Percentiles rank a stretch among this genome's conserved stretches.
phyloP scores from a whole-genome alignment of 2,113 vertebrate genomes.

The Cryptomyrus ogoouensis region DNA sequence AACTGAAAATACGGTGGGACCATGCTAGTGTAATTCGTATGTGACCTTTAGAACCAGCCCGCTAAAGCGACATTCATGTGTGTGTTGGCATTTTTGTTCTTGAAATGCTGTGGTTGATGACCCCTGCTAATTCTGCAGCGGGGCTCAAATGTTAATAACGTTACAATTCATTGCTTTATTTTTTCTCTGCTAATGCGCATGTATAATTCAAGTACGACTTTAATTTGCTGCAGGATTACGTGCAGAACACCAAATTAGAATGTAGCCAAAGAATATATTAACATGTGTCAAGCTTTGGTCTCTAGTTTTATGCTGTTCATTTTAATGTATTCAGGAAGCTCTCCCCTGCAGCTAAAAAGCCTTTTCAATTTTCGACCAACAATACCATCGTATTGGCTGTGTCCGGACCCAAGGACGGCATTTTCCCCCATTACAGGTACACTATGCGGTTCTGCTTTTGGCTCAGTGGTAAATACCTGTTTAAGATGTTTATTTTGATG shows the following conservation, averaged over 20 bases:
- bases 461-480: neutral
- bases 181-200: slow-evolving; percentile 57
- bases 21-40: slow-evolving; percentile 52
- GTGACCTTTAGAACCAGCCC: slow-evolving; percentile 64
- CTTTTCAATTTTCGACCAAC: slow-evolving; percentile 58
- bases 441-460: neutral
- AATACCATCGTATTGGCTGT: slow-evolving; percentile 65
- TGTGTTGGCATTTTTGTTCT: slow-evolving; percentile 62
- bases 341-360: slow-evolving; percentile 63
- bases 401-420: slow-evolving; percentile 57
- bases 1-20: slow-evolving; percentile 38
- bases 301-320: slow-evolving; percentile 63
- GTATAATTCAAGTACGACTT: slow-evolving; percentile 70
- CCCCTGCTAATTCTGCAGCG: slow-evolving; percentile 63
- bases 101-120: slow-evolving; percentile 62
- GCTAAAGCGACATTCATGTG: slow-evolving; percentile 60
- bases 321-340: slow-evolving; percentile 67
- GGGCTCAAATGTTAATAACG: slow-evolving; percentile 69
- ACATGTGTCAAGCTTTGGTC: slow-evolving; percentile 71
- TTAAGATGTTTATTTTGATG: slow-evolving; percentile 6
- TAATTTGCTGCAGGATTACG: slow-evolving; percentile 66
- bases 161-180: slow-evolving; percentile 61
- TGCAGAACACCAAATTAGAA: slow-evolving; percentile 68
- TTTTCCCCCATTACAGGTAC: slow-evolving; percentile 59
- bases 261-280: slow-evolving; percentile 75